Percentiles rank a stretch among this genome's conserved stretches.
These are phyloP conservation scores for Cygnus buccinator DNA, from an alignment of 2,113 vertebrate genomes.

Conservation along the genomic window DNA sequence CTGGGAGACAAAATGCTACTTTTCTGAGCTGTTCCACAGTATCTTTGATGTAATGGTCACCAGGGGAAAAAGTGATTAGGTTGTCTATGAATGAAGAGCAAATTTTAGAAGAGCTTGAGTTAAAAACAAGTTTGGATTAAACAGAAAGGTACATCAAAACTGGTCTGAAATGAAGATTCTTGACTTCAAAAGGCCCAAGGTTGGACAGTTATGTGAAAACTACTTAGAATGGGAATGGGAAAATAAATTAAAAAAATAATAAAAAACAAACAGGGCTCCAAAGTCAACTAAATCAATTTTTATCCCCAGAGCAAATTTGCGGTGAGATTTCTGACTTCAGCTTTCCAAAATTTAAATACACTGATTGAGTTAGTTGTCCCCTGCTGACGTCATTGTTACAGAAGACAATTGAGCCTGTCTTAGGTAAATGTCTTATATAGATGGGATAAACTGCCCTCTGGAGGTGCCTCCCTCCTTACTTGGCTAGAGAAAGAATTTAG, in stretches of 20 bases:
- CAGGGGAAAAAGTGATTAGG: background rate
- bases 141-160: background rate
- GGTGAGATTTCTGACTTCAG: background rate
- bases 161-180: background rate
- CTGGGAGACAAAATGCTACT: background rate
- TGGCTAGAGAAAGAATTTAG: background rate
- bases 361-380: background rate
- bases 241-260: background rate
- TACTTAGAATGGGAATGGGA: background rate
- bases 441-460: background rate
- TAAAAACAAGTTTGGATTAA: background rate
- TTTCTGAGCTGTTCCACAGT: background rate
- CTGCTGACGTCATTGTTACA: background rate
- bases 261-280: background rate
- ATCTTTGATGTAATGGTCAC: background rate
- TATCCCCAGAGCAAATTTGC: background rate
- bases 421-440: background rate
- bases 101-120: background rate
- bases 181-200: background rate
- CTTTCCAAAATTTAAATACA: background rate
- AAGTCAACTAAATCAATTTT: background rate
- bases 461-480: background rate
- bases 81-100: background rate
- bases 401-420: background rate
- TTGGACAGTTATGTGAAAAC: background rate